Evolutionary conservation across 2,797 vertebrate species (phyloP), one percentile per base, ranked within the genome.

Genomic region (Leptatherina wallacei): DNA sequence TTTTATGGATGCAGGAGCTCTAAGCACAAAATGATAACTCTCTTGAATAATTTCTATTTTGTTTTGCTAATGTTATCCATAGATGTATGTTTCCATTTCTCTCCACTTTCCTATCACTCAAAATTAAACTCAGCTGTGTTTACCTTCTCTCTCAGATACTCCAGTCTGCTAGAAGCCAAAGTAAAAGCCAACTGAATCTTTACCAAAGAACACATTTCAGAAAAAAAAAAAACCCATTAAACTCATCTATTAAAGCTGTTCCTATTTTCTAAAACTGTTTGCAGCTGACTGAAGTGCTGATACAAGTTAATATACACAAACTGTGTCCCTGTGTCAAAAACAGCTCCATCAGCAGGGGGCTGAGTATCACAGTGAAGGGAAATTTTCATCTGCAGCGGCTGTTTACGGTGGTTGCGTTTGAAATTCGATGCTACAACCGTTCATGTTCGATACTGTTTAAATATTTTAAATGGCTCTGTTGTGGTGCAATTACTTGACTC

Each of bases 381-480:
- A 22, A 32, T 85, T 88, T 92, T 92, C 80, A 73, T 65, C 80
- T 71, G 71, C 76, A 40, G 67, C 52, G 69, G 77, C 80, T 68
- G 65, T 86, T 78, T 71, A 79, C 59, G 52, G 73, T 24, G 71
- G 65, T 42, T 86, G 87, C 84, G 86, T 94, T 89, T 90, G 93
- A 94, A 94, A 95, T 88, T 58, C 10, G 89, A 95, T 71, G 77
- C 89, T 66, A 2, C 3, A 52, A 77, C 80, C 80, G 81, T 90
- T 93, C 85, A 85, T 85, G 87, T 90, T 89, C 56, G 68, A 85
- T 89, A 71, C 86, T 38, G 81, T 84, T 93, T 95, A 94, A 95
- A 95, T 95, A 94, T 95, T 95, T 94, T 87, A 94, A 91, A 92
- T 61, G 85, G 89, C 89, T 78, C 86, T 65, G 82, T 79, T 81